phyloP scores from a whole-genome alignment of 2,888 invertebrate species.

The Ormia ochracea region DNA sequence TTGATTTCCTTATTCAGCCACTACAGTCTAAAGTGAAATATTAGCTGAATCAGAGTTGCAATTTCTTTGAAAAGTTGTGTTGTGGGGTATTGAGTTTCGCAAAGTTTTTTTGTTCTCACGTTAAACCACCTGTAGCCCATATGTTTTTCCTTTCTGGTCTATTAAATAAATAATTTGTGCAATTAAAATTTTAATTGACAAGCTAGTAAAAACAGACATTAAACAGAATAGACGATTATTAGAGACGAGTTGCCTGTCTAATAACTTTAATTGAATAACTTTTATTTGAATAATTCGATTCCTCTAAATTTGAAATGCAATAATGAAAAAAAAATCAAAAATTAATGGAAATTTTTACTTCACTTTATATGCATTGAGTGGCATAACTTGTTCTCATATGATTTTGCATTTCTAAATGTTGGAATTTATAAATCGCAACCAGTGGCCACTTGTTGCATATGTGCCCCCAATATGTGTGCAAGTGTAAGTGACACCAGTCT shows the following conservation, averaged over 20 bases:
- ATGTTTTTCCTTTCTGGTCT: not conserved
- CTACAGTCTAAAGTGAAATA: too few relatives aligned
- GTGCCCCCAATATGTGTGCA: not conserved
- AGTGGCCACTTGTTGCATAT: not conserved
- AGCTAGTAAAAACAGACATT: not conserved
- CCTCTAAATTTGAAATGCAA: too few relatives aligned
- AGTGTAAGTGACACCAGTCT: not conserved
- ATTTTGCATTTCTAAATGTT: not conserved
- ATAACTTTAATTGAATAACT: too few relatives aligned
- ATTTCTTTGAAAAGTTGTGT: not conserved
- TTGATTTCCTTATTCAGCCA: too few relatives aligned
- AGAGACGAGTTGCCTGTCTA: not conserved
- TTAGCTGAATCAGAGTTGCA: constrained; percentile 7
- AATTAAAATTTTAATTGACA: too few relatives aligned
- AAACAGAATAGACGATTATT: not conserved
- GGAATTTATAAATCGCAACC: not conserved
- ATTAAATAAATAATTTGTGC: not conserved
- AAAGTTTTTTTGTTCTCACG: not conserved
- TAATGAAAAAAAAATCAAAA: too few relatives aligned
- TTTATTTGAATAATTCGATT: too few relatives aligned
- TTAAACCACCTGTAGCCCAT: not conserved
- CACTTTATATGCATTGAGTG: too few relatives aligned
- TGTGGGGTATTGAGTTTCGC: not conserved
- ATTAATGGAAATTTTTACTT: too few relatives aligned
- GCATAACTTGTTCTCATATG: not conserved